Percentiles rank a stretch among this genome's conserved stretches.
Evolutionary conservation across 2,888 invertebrate genomes (phyloP).

Genomic region (Oligia fasciuncula): DNA sequence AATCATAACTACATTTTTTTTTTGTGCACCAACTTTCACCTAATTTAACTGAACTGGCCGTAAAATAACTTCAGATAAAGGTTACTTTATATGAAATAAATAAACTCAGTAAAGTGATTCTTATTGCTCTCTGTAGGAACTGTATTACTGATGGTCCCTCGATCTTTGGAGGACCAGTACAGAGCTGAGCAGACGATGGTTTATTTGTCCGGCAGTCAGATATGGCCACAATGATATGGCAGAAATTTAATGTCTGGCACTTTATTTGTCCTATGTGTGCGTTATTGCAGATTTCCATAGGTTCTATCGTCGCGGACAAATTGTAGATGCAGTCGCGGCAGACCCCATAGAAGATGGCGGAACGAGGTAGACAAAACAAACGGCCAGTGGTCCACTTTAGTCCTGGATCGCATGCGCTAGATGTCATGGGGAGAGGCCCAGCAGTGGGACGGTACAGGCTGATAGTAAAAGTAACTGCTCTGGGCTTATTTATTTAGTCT

Average conservation of each 20-base stretch:
- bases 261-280: neutral
- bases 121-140: too few species aligned
- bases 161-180: neutral
- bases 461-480: neutral
- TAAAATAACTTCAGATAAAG: too few species aligned
- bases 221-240: neutral
- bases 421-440: neutral
- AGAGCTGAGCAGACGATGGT: neutral
- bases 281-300: neutral
- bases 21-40: too few species aligned
- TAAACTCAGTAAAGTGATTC: too few species aligned
- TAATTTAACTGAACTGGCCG: too few species aligned
- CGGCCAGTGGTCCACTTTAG: neutral
- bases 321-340: too few species aligned
- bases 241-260: too few species aligned
- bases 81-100: too few species aligned
- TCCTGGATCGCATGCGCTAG: neutral
- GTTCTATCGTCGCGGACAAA: neutral
- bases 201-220: neutral
- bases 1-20: too few species aligned
- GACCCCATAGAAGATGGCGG: neutral
- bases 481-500: neutral
- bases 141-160: neutral
- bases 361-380: too few species aligned
- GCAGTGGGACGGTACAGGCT: neutral